Conservation (phyloP, 2,797 vertebrate genomes). For the Rhynchonycteris naso region DNA sequence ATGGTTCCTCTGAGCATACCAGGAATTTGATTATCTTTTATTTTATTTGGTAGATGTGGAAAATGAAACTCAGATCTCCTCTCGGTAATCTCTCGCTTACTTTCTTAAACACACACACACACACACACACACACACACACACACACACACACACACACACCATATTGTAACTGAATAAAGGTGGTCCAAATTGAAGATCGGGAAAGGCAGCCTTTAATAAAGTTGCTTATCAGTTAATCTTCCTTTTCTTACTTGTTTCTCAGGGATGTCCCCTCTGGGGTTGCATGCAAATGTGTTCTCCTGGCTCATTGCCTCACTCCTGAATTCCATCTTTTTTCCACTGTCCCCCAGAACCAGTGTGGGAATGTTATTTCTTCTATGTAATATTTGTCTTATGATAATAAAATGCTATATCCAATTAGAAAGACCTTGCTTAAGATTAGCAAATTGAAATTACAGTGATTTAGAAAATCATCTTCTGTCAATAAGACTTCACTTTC, state of each 20-base stretch:
- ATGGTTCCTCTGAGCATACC: neutral
- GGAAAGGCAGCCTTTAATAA: neutral
- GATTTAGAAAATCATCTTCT: neutral
- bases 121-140: neutral
- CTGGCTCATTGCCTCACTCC: neutral
- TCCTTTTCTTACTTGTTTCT: neutral
- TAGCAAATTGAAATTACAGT: neutral
- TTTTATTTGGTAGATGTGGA: neutral
- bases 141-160: neutral
- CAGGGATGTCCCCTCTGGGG: accelerated
- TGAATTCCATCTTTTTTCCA: neutral
- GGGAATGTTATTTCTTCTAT: neutral
- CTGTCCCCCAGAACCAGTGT: neutral
- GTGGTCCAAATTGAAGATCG: neutral
- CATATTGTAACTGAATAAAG: neutral
- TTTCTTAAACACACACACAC: neutral
- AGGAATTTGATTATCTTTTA: neutral
- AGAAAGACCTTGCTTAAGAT: neutral
- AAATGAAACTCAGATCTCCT: neutral
- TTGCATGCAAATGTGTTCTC: too few relatives aligned
- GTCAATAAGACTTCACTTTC: neutral
- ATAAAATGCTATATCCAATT: neutral
- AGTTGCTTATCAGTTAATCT: neutral
- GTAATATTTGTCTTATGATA: neutral
- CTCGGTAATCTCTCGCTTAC: neutral